A percentile compares a stretch with the other conserved stretches of the same genome.
Evolutionary conservation across 2,888 invertebrate species (phyloP).

Genomic region (Vannuccia rotundouncinata): DNA sequence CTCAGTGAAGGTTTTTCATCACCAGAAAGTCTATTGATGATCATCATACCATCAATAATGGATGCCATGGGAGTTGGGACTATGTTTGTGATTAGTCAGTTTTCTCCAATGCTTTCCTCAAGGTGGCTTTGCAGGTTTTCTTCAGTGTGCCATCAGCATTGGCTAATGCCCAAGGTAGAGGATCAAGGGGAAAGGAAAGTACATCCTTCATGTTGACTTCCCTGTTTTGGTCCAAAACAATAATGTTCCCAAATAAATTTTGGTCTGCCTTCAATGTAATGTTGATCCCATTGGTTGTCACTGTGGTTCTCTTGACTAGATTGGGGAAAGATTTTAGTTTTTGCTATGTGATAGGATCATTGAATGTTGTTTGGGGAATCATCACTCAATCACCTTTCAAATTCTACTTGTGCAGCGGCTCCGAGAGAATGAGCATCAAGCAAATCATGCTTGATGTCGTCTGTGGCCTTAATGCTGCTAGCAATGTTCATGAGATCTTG

Average conservation of each 20-base stretch:
- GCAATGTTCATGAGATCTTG: no score
- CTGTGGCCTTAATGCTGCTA: no score
- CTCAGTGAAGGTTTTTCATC: neutral
- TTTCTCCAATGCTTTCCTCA: neutral
- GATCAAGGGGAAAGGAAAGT: neutral
- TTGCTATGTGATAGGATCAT: no score
- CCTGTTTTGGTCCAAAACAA: neutral
- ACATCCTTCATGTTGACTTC: neutral
- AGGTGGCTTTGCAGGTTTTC: neutral
- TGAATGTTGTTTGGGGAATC: neutral
- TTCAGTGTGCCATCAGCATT: neutral
- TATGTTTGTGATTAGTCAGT: neutral
- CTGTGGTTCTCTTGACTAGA: no score
- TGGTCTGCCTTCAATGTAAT: no score
- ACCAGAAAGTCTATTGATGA: neutral
- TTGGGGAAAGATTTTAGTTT: no score
- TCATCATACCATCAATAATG: slow-evolving; percentile 25
- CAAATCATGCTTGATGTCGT: no score
- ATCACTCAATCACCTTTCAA: neutral
- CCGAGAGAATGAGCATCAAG: no score
- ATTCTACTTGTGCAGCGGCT: neutral
- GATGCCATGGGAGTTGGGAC: slow-evolving; percentile 2
- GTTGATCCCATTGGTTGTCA: no score
- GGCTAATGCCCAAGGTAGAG: neutral
- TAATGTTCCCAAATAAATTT: neutral